phyloP scores from a whole-genome alignment of 2,113 vertebrate species.

The Oreotragus oreotragus region DNA sequence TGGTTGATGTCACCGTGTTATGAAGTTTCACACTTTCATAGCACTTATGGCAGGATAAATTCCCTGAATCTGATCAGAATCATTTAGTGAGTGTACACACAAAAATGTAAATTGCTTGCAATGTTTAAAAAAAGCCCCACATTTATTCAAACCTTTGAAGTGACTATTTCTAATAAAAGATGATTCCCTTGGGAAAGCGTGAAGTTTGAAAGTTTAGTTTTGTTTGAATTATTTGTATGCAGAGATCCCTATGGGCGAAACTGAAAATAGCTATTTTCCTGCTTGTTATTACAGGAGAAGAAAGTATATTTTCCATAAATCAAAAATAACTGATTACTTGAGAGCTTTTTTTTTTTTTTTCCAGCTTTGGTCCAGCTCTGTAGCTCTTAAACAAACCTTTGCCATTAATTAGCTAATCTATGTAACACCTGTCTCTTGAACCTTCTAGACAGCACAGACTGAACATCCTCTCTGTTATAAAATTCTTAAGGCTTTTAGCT shows the following conservation, averaged over 20 bases:
- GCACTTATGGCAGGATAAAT: constrained; percentile 37
- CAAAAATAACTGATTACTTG: constrained; percentile 55
- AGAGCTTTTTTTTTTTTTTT: background rate
- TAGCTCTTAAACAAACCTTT: background rate
- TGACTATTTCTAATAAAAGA: constrained; percentile 76
- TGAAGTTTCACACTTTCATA: constrained; percentile 47
- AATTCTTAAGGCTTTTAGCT: background rate
- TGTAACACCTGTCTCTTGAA: background rate
- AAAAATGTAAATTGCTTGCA: constrained; percentile 70
- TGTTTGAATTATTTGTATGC: constrained; percentile 72
- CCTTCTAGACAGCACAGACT: background rate
- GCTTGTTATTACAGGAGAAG: constrained; percentile 60
- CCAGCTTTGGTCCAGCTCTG: background rate
- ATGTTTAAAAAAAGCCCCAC: constrained; percentile 46
- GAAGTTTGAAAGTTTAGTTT: constrained; percentile 72
- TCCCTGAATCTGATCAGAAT: constrained; percentile 62
- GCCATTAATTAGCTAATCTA: constrained; percentile 8
- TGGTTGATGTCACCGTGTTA: constrained; percentile 1
- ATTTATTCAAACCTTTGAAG: constrained; percentile 75
- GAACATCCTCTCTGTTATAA: background rate
- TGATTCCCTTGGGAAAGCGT: constrained; percentile 63
- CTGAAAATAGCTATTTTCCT: constrained; percentile 67
- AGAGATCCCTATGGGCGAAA: constrained; percentile 65
- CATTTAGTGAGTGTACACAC: constrained; percentile 55
- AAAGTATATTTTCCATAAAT: constrained; percentile 53